Conservation (phyloP, 2,113 vertebrate genomes). For the Pelvicachromis taeniatus region DNA sequence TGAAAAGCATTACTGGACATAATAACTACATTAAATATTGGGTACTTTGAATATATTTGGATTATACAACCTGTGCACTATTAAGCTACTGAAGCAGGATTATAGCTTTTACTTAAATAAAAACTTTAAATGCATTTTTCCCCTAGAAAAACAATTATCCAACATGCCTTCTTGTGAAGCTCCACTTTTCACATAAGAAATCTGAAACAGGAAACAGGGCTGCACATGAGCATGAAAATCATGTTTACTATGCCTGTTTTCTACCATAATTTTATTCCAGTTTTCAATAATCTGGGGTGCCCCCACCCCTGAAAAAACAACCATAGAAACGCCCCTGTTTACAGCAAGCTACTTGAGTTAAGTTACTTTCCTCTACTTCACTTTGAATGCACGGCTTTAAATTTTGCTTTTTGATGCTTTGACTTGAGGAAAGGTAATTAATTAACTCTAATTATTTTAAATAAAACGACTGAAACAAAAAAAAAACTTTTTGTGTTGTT, state of each 20-base stretch:
- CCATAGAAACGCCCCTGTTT: neutral
- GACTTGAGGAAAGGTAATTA: neutral
- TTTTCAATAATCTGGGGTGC: neutral
- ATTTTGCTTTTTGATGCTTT: neutral
- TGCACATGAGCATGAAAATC: neutral
- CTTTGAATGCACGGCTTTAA: neutral
- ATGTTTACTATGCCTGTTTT: neutral
- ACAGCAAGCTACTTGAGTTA: neutral
- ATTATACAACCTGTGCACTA: neutral
- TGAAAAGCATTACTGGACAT: neutral
- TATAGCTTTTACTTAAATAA: neutral
- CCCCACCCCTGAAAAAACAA: neutral
- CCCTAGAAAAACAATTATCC: neutral
- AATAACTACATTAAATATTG: neutral
- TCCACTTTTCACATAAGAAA: neutral
- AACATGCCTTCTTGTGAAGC: neutral
- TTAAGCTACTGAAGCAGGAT: neutral
- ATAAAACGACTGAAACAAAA: neutral
- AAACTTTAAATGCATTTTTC: neutral
- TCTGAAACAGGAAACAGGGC: neutral
- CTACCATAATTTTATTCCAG: neutral
- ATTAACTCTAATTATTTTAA: neutral
- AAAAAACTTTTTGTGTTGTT: neutral
- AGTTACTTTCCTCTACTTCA: neutral
- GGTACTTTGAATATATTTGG: neutral